Conservation (phyloP, 1,140 invertebrate species). For the Drosophila neocordata region DNA sequence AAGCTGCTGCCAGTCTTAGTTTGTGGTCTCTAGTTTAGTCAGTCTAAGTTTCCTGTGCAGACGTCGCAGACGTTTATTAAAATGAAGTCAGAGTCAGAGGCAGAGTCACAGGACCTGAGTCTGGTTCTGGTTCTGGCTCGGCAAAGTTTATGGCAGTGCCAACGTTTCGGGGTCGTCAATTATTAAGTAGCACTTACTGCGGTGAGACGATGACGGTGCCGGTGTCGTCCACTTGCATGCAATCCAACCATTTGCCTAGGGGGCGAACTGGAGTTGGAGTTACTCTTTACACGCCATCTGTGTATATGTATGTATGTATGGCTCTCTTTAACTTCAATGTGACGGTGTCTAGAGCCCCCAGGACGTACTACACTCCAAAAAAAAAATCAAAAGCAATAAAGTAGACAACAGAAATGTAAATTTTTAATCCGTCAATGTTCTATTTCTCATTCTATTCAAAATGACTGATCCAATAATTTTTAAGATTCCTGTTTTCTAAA, state of each 20-base stretch:
- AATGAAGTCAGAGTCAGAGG: conserved; percentile 16
- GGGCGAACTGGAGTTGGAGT: conserved; percentile 2
- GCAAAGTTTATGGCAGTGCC: conserved; percentile 15
- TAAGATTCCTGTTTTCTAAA: no score
- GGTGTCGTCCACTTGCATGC: conserved; percentile 16
- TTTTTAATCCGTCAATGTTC: no score
- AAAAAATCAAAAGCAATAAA: background rate
- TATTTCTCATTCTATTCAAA: no score
- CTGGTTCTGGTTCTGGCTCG: conserved; percentile 3
- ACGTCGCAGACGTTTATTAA: conserved; percentile 19
- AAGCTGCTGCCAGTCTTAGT: conserved; percentile 10
- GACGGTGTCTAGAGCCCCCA: conserved; percentile 6
- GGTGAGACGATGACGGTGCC: conserved; percentile 2
- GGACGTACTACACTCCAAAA: conserved; percentile 26
- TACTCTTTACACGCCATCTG: background rate
- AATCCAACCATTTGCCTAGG: conserved; percentile 11
- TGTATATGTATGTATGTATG: background rate
- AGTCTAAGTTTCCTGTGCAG: conserved; percentile 15
- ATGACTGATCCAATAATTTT: no score
- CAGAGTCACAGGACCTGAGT: background rate
- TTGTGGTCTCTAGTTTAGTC: conserved; percentile 11
- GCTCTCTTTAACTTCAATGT: conserved; percentile 12
- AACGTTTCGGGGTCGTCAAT: conserved; percentile 16
- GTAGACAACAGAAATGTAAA: no score
- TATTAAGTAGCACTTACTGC: conserved; percentile 23